Base-by-base conservation (phyloP, 2,888 invertebrate species). In the Caenorhabditis zanzibari region DNA sequence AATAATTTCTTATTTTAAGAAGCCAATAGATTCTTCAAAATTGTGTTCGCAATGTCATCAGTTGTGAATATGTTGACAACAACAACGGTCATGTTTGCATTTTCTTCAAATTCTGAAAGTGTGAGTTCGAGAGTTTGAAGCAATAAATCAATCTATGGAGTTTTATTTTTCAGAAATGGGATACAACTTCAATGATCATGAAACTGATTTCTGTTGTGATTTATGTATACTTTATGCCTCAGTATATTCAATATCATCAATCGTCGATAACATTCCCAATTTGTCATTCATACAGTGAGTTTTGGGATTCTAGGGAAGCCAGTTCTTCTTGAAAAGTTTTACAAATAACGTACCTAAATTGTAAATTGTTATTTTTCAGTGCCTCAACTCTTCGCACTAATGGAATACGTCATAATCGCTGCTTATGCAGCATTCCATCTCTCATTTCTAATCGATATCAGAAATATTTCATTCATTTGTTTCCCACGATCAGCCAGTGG, bases 401-500 rank as follows among this genome's bases (percentile, higher is more conserved):
- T 88, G 75, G 91, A 91, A 69, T 91, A 91, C 83, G 52, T 76
- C 9, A 86, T 89, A 24, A 81, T 90, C 16, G 26, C 68, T 1
- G 71, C 89, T 5, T 91, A 91, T 80, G 81, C 82, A 9, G 14
- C 85, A 0, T 91, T 90, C 76, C 87, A 90, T 63, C 56, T 90
- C n/a, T 85, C 90, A 19, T 75, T 75, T 22, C 74, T 88, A 4
- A 68, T 91, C 61, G 91, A 91, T 64, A 82, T 91, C 47, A 82
- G 91, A 12, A 79, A 90, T 58, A 75, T 89, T 32, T 82, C 88
- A 14, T 88, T 91, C 77, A 81, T 91, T 41, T 91, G 91, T 56
- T 91, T 88, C 74, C 88, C 88, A 2, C 56, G 88, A 16, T 82
- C 84, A 3, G 81, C 85, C 68, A 85, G 85, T 41, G 91, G 91